phyloP scores from a whole-genome alignment of 2,888 invertebrate species.

The Yponomeuta plumbellus region DNA sequence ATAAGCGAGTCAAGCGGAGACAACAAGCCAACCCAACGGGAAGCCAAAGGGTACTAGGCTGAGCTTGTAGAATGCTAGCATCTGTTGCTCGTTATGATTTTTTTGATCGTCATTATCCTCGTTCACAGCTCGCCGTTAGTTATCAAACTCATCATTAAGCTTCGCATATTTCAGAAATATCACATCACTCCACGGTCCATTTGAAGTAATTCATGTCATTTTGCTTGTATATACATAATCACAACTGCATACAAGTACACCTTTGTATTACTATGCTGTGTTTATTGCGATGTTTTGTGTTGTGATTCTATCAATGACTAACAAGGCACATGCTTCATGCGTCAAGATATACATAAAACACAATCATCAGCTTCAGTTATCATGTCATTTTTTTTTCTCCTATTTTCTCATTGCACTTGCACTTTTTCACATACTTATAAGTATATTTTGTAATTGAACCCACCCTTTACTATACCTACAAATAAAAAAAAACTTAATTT shows the following conservation, averaged over 20 bases:
- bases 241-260: neutral
- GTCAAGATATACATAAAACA: neutral
- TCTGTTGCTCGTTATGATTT: slow-evolving; percentile 49
- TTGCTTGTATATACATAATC: neutral
- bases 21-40: slow-evolving; percentile 58
- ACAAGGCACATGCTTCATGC: neutral
- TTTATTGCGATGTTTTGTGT: neutral
- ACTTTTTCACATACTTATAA: slow-evolving; percentile 17
- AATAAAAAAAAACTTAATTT: too few relatives aligned
- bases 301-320: neutral
- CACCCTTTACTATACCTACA: slow-evolving; percentile 25
- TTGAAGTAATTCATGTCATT: neutral
- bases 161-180: neutral
- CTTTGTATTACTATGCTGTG: slow-evolving; percentile 4
- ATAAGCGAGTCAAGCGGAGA: slow-evolving; percentile 72
- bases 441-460: slow-evolving; percentile 33
- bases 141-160: neutral
- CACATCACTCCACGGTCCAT: neutral
- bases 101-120: slow-evolving; percentile 19
- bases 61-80: slow-evolving; percentile 68
- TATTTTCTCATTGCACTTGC: slow-evolving; percentile 35
- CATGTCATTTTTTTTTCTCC: neutral
- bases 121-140: neutral
- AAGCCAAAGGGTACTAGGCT: slow-evolving; percentile 62
- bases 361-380: too few relatives aligned